Evolutionary conservation across 1,140 invertebrate species (phyloP), one percentile per base, ranked within the genome.

Genomic region (Monochamus saltuarius): DNA sequence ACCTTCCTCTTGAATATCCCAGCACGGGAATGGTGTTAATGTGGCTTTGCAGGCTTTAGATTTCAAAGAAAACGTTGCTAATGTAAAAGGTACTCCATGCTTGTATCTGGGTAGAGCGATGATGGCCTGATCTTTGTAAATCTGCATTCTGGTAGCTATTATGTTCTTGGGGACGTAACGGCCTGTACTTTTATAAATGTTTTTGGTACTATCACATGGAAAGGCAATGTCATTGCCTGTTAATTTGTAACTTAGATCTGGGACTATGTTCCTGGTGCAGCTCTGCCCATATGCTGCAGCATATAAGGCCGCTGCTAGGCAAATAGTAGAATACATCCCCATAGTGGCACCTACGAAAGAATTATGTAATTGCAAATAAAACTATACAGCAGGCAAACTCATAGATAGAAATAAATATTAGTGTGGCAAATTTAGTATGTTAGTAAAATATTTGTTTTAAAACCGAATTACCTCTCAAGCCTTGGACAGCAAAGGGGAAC

Each of bases 1-100:
- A 14, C 82, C 83, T 68, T 85, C 84, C 59, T 85, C 83, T 67
- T 86, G 84, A 19, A 83, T 76, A 7, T 78, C 68, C 84, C 84
- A 86, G 65, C 80, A 83, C 0, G 86, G 85, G 75, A 82, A 87
- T 0, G 86, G 82, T n/a, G 72, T 63, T 1, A 86, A 69, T 35
- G 70, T 68, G 7, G 81, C 75, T 38, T 75, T 57, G 40, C 78
- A 81, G 22, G 75, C 72, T 29, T 78, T 79, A 36, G 71, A 72
- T 56, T 79, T 80, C 55, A 85, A 65, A 6, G 78, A 77, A 10
- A 83, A 72, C n/a, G 77, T 77, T n/a, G 81, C 85, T 0, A 87
- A 70, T 1, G 84, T 86, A 51, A 84, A 81, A 2, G 85, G 84
- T 3, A 85, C 83, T 7, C 85, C 85, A 17, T 61, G 62, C 34